phyloP scores from a whole-genome alignment of 2,888 invertebrate species.

The Oegoconia quadripuncta region DNA sequence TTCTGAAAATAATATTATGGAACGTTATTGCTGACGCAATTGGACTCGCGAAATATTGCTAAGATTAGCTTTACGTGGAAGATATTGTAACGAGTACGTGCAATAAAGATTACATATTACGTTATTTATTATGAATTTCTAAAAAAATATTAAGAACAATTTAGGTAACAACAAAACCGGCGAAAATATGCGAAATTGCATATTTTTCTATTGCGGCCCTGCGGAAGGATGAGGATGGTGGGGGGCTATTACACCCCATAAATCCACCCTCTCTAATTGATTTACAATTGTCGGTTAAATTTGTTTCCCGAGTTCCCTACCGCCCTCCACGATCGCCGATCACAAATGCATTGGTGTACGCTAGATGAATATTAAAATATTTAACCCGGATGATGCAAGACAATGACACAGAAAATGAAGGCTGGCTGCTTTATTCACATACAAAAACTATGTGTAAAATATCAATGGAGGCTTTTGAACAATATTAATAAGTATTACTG shows the following conservation, averaged over 20 bases:
- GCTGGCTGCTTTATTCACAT: background rate
- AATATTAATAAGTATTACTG: too few relatives aligned
- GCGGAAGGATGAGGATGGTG: conserved; percentile 43
- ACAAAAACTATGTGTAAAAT: conserved; percentile 1
- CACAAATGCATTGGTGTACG: conserved; percentile 52
- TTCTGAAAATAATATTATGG: too few relatives aligned
- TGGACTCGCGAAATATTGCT: too few relatives aligned
- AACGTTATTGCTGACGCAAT: too few relatives aligned
- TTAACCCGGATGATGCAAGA: too few relatives aligned
- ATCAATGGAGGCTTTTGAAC: too few relatives aligned
- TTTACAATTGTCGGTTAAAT: conserved; percentile 80
- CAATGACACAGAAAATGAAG: background rate
- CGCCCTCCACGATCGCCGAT: conserved; percentile 66
- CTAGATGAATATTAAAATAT: conserved; percentile 24
- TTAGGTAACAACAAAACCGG: too few relatives aligned
- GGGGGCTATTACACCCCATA: conserved; percentile 67
- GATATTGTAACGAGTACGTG: too few relatives aligned
- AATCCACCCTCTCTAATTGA: conserved; percentile 77
- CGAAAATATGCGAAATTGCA: conserved; percentile 7
- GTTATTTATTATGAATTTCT: too few relatives aligned
- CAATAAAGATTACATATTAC: too few relatives aligned
- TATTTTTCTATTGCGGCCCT: conserved; percentile 44
- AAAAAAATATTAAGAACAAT: too few relatives aligned
- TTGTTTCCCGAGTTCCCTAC: conserved; percentile 77
- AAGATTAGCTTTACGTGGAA: too few relatives aligned